Percentiles rank a stretch among this genome's conserved stretches.
phyloP scores from a whole-genome alignment of 2,888 invertebrate genomes.

The Escarpia spicata region DNA sequence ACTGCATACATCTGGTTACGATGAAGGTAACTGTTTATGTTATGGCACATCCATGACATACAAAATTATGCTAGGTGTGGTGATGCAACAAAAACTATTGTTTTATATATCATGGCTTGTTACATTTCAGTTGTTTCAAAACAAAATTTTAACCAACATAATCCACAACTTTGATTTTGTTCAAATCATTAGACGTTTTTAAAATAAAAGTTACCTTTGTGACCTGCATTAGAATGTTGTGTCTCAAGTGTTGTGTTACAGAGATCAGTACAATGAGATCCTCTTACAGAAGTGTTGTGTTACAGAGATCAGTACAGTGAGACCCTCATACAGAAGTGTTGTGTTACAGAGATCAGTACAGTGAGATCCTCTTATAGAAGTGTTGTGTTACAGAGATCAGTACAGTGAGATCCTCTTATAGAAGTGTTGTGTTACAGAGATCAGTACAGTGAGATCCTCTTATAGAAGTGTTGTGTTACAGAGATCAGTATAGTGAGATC shows the following conservation, averaged over 20 bases:
- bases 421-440: not conserved
- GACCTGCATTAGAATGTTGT: not conserved
- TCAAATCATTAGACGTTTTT: no score
- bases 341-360: not conserved
- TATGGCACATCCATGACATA: no score
- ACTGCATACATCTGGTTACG: no score
- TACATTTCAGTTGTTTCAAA: no score
- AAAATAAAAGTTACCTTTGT: no score
- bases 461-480: not conserved
- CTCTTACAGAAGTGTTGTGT: not conserved
- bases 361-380: not conserved
- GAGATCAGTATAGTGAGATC: not conserved
- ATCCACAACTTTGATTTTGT: no score
- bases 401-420: not conserved
- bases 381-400: not conserved
- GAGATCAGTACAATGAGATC: not conserved
- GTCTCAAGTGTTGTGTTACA: not conserved
- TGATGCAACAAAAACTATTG: no score
- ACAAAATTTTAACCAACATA: no score
- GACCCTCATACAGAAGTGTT: not conserved
- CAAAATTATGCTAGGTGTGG: no score
- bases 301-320: not conserved
- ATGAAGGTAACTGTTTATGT: no score
- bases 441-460: not conserved
- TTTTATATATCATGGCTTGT: no score